These are phyloP conservation scores for Sminthurides bifidus DNA, from an alignment of 1,140 invertebrate species.

Conservation along the genomic window DNA sequence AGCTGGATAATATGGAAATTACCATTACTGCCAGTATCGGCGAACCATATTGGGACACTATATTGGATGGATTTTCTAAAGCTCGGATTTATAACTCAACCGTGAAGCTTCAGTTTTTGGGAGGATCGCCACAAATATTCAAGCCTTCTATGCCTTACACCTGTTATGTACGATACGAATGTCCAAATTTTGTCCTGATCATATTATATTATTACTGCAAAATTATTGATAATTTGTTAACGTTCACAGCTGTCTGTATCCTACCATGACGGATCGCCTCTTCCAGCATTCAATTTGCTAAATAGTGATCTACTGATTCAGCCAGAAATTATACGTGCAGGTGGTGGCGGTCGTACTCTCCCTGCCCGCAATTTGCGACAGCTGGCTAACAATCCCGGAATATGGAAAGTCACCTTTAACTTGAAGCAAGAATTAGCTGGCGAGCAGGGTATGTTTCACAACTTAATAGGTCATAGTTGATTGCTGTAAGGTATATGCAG, in stretches of 20 bases:
- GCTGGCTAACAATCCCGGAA: constrained; percentile 38
- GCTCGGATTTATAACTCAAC: constrained; percentile 77
- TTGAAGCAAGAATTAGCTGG: constrained; percentile 38
- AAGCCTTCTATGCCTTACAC: constrained; percentile 83
- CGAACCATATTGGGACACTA: constrained; percentile 75
- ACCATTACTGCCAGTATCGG: constrained; percentile 77
- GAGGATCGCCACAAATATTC: constrained; percentile 80
- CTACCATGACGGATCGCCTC: constrained; percentile 61
- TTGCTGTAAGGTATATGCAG: not conserved
- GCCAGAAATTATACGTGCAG: constrained; percentile 37
- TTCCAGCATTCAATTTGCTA: constrained; percentile 45
- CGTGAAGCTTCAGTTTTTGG: constrained; percentile 67
- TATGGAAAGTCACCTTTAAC: constrained; percentile 67
- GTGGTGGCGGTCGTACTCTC: constrained; percentile 44
- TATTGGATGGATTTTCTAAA: constrained; percentile 67
- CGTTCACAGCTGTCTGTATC: constrained; percentile 54
- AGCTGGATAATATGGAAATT: constrained; percentile 66
- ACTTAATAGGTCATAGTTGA: not conserved
- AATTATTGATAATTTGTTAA: too few relatives aligned
- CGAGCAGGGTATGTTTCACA: constrained; percentile 3
- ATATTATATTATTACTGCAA: constrained; percentile 7
- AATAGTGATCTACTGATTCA: constrained; percentile 46
- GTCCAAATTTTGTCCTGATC: not conserved
- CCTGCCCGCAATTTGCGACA: constrained; percentile 44
- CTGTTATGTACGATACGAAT: constrained; percentile 55